A percentile compares a stretch with the other conserved stretches of the same genome.
Evolutionary conservation across 2,797 vertebrate species (phyloP).

Genomic region (Mallotus villosus): DNA sequence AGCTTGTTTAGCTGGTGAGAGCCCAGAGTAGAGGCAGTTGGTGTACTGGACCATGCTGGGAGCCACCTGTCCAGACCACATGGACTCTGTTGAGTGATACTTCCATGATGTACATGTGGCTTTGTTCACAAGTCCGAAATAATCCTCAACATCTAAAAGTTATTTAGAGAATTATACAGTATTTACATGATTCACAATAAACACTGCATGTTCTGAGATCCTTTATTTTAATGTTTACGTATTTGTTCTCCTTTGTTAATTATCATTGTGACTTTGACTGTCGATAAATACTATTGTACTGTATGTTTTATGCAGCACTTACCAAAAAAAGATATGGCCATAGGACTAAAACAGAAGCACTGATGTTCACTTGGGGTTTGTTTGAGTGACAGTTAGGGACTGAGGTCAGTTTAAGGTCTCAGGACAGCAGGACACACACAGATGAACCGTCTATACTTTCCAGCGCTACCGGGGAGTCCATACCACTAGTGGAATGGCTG

Average conservation of each 20-base stretch:
- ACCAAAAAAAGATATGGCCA: not conserved
- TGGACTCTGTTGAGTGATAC: not conserved
- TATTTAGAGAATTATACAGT: not conserved
- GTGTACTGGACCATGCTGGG: not conserved
- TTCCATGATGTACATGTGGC: not conserved
- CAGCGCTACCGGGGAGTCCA: not conserved
- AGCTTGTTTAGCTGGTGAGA: slow-evolving; percentile 10
- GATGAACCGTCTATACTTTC: slow-evolving; percentile 1
- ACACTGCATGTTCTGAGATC: too few species aligned
- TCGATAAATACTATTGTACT: not conserved
- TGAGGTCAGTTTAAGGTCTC: slow-evolving; percentile 12
- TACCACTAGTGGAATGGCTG: too few species aligned
- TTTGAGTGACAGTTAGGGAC: slow-evolving; percentile 14
- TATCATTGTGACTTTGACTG: not conserved
- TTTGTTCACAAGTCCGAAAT: not conserved
- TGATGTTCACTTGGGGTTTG: not conserved
- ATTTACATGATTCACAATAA: not conserved
- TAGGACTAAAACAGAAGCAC: not conserved
- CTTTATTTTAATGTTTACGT: not conserved
- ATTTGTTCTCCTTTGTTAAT: not conserved
- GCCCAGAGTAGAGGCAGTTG: not conserved
- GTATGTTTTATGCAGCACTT: not conserved
- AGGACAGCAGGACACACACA: not conserved
- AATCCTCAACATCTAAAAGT: not conserved
- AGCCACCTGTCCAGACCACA: slow-evolving; percentile 14